Evolutionary conservation across 2,888 invertebrate genomes (phyloP), one percentile per base, ranked within the genome.

Genomic region (Drosophila barbarae): DNA sequence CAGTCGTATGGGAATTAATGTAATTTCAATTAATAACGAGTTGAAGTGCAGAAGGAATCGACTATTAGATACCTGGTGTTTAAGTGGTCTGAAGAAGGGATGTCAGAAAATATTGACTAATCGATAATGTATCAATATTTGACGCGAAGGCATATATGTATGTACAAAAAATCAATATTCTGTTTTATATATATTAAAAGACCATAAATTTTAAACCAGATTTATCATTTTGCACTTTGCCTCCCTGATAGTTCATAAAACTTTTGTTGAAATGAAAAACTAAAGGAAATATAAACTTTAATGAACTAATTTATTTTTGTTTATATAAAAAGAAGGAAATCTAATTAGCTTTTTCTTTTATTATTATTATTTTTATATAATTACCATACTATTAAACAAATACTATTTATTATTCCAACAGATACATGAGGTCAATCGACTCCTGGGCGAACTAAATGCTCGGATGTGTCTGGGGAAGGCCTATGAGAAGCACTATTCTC

Each of bases 371-470:
- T 21, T 21, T 34, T n/a, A n/a, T 26, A 4, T 26, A 35, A 15
- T 4, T 21, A 23, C 23, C 4, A 1, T 23, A 23, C 23, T 23
- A 23, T 23, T 23, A 0, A n/a, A 5, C 21, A 21, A 10, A 21
- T 13, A 23, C 23, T 23, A 7, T 21, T 2, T 21, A 23, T 23
- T 23, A 3, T 26, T 50, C 0, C 4, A 2, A 18, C 87, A 97
- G 96, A 92, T 93, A 47, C 92, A 93, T 72, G 96, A 97, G 88
- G 92, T 98, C 0, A 96, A 97, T 88, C 92, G 93, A 21, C 92
- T 98, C 74, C 89, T 98, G 53, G 94, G 95, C 28, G 96, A 97
- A 76, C 93, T 98, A 21, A 94, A 97, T 67, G 92, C 93, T n/a
- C 95, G 96, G 85, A 92, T 98, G 91, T 92, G 93, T 28, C 93